Conservation (phyloP, 2,113 vertebrate species). For the Blennius ocellaris region DNA sequence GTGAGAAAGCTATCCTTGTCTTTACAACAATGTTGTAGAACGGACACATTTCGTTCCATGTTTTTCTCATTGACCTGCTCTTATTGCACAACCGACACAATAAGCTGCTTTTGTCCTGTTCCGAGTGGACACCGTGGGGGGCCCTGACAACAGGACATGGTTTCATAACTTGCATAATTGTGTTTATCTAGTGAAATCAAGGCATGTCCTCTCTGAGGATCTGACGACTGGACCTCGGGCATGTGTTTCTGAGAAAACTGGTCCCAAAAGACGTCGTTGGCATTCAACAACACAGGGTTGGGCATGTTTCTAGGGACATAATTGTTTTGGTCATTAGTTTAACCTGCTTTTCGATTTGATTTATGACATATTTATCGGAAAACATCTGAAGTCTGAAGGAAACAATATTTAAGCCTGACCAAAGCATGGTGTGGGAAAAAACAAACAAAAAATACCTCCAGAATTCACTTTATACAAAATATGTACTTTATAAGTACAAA, state of each 20-base stretch:
- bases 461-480: too few relatives aligned
- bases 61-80: constrained; percentile 8
- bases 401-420: too few relatives aligned
- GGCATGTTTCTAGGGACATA: background rate
- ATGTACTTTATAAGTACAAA: background rate
- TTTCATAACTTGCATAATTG: constrained; percentile 35
- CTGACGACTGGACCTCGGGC: constrained; percentile 22
- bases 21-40: background rate
- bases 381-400: too few relatives aligned
- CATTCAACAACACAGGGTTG: background rate
- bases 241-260: constrained; percentile 38
- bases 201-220: constrained; percentile 32
- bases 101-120: constrained; percentile 23
- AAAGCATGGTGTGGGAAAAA: too few relatives aligned
- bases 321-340: background rate
- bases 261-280: constrained; percentile 15
- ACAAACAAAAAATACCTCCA: too few relatives aligned
- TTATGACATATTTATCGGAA: too few relatives aligned
- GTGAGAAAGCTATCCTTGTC: constrained; percentile 74
- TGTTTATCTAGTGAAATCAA: constrained; percentile 60
- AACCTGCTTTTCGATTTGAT: too few relatives aligned
- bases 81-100: constrained; percentile 44
- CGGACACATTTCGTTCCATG: constrained; percentile 9
- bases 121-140: constrained; percentile 31
- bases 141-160: constrained; percentile 23